phyloP scores from a whole-genome alignment of 2,797 vertebrate genomes.

The Rhadinocentrus ornatus region DNA sequence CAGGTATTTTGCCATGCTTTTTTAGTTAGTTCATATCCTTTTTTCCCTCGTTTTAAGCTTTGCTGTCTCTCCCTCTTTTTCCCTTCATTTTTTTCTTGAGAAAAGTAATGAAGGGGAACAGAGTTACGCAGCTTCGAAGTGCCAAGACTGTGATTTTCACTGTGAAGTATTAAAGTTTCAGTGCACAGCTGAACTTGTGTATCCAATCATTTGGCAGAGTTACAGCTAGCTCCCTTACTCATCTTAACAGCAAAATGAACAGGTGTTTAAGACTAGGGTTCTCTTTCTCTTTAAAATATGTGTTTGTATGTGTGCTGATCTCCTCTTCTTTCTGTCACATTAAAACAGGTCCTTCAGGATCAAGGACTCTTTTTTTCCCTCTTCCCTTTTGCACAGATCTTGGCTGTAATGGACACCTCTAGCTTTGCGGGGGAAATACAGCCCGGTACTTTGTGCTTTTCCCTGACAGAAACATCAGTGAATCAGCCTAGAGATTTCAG shows the following conservation, averaged over 20 bases:
- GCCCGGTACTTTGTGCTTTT: constrained; percentile 68
- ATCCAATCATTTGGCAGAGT: constrained; percentile 74
- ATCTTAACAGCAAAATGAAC: constrained; percentile 75
- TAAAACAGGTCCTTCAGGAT: constrained; percentile 60
- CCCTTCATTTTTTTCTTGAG: constrained; percentile 23
- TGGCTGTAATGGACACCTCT: constrained; percentile 73
- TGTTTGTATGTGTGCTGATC: constrained; percentile 52
- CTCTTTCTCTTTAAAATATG: constrained; percentile 65
- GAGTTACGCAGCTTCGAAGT: constrained; percentile 49
- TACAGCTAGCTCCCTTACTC: constrained; percentile 68
- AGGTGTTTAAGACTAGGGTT: constrained; percentile 77
- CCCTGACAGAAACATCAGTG: constrained; percentile 73
- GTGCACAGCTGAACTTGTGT: constrained; percentile 79
- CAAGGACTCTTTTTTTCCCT: constrained; percentile 27
- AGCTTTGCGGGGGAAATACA: constrained; percentile 58
- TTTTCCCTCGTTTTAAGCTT: constrained; percentile 45
- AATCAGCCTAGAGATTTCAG: constrained; percentile 77
- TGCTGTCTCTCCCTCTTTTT: constrained; percentile 30
- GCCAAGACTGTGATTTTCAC: constrained; percentile 71
- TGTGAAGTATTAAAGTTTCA: constrained; percentile 78
- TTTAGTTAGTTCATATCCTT: constrained; percentile 65
- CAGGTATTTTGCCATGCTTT: constrained; percentile 74
- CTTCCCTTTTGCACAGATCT: constrained; percentile 55
- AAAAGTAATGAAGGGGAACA: constrained; percentile 74
- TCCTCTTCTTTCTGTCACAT: constrained; percentile 65